These are phyloP conservation scores for Torymus tubicola DNA, from an alignment of 2,888 invertebrate species.

Conservation along the genomic window DNA sequence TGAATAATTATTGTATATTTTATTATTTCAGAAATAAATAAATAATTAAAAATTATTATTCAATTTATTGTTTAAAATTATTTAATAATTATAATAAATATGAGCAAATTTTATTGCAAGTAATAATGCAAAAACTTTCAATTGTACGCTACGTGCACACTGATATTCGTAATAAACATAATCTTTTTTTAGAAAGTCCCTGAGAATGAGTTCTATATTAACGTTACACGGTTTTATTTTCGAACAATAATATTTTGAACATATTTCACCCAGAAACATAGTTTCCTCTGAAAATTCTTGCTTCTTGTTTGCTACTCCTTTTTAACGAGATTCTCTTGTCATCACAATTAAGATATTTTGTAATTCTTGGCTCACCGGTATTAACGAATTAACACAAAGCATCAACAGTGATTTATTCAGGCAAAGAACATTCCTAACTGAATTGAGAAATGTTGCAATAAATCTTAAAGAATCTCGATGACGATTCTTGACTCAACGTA, in stretches of 20 bases:
- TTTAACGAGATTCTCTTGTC: slow-evolving; percentile 6
- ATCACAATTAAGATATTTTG: slow-evolving; percentile 36
- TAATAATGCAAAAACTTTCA: too few relatives aligned
- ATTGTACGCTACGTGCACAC: too few relatives aligned
- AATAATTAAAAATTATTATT: too few relatives aligned
- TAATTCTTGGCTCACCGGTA: slow-evolving; percentile 35
- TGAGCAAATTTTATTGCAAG: too few relatives aligned
- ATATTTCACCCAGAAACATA: too few relatives aligned
- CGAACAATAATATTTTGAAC: slow-evolving; percentile 19
- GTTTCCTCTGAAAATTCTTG: neutral
- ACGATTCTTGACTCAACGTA: neutral
- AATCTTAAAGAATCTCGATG: slow-evolving; percentile 21
- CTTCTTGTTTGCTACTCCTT: neutral
- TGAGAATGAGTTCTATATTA: too few relatives aligned
- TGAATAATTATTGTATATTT: too few relatives aligned
- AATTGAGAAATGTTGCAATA: slow-evolving; percentile 20
- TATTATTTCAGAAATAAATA: too few relatives aligned
- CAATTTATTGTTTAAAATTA: too few relatives aligned
- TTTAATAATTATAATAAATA: too few relatives aligned
- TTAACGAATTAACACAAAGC: slow-evolving; percentile 27
- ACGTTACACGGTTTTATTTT: neutral
- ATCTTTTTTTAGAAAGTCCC: too few relatives aligned
- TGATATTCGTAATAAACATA: too few relatives aligned
- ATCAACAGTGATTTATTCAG: slow-evolving; percentile 30
- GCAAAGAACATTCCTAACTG: neutral